phyloP scores from a whole-genome alignment of 2,113 vertebrate species.

The Gopherus evgoodei region DNA sequence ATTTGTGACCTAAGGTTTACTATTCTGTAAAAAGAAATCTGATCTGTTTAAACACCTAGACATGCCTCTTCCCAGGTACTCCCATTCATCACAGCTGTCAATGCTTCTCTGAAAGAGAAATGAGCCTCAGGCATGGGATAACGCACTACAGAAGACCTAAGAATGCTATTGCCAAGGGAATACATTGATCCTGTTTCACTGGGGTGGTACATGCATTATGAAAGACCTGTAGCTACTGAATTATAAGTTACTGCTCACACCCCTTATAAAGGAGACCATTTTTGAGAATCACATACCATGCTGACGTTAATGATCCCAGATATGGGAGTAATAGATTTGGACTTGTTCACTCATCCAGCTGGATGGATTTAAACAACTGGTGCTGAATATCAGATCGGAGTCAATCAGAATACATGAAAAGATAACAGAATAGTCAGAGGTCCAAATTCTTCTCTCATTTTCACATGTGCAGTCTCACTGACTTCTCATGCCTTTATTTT shows the following conservation, averaged over 20 bases:
- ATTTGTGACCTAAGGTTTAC: slow-evolving; percentile 77
- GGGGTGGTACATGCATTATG: slow-evolving; percentile 27
- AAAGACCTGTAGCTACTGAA: slow-evolving; percentile 65
- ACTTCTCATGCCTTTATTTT: neutral
- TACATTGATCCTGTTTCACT: slow-evolving; percentile 60
- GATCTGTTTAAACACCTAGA: slow-evolving; percentile 82
- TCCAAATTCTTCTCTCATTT: neutral
- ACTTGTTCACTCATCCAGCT: slow-evolving; percentile 70
- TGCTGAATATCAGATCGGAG: slow-evolving; percentile 66
- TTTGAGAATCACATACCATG: slow-evolving; percentile 62
- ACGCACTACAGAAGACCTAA: slow-evolving; percentile 68
- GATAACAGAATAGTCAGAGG: slow-evolving; percentile 44
- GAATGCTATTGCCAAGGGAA: slow-evolving; percentile 73
- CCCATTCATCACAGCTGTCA: slow-evolving; percentile 82
- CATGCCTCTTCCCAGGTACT: slow-evolving; percentile 77
- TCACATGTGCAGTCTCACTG: neutral
- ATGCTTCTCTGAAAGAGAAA: slow-evolving; percentile 75
- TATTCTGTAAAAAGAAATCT: slow-evolving; percentile 72
- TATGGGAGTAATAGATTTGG: slow-evolving; percentile 71
- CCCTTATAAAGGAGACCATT: slow-evolving; percentile 42
- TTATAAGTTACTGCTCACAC: slow-evolving; percentile 67
- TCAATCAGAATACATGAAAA: slow-evolving; percentile 66
- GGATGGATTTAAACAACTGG: slow-evolving; percentile 76
- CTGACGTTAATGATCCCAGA: slow-evolving; percentile 73
- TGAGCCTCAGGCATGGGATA: slow-evolving; percentile 73